Percentiles rank a stretch among this genome's conserved stretches.
These are phyloP conservation scores for Pocillopora grandis DNA, from an alignment of 92 coral and sea anemone genomes.

Conservation along the genomic window DNA sequence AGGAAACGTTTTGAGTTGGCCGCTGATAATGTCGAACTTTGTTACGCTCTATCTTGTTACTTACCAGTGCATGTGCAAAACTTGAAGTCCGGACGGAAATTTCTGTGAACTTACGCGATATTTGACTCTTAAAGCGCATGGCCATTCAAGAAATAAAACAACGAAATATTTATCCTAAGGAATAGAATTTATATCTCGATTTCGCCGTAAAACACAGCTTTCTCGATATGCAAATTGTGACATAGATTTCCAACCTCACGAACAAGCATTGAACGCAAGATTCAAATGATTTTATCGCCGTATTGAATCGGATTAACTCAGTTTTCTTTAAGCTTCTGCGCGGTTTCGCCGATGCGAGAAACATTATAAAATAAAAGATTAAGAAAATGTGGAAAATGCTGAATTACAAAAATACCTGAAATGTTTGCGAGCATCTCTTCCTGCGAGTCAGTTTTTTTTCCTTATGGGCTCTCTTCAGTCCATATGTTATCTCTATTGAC, in stretches of 20 bases:
- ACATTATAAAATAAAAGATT: background rate
- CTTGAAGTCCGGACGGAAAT: slow-evolving; percentile 2
- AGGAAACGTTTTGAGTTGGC: background rate
- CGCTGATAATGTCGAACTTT: slow-evolving; percentile 6
- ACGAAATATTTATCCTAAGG: background rate
- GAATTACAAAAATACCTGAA: slow-evolving; percentile 45
- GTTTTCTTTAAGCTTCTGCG: background rate
- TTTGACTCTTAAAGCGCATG: background rate
- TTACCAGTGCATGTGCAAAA: slow-evolving; percentile 23
- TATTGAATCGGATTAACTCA: background rate
- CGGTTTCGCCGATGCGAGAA: background rate
- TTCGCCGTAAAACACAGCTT: slow-evolving; percentile 44
- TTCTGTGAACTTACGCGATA: background rate
- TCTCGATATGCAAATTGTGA: slow-evolving; percentile 43
- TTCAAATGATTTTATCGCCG: slow-evolving; percentile 28
- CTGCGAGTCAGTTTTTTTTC: slow-evolving; percentile 23
- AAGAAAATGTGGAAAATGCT: slow-evolving; percentile 10
- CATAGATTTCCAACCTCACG: slow-evolving; percentile 44
- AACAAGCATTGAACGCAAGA: slow-evolving; percentile 4
- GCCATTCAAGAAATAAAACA: background rate
- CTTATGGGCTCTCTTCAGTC: slow-evolving; percentile 45
- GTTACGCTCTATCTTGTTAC: slow-evolving; percentile 15
- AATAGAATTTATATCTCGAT: background rate
- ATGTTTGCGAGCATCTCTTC: slow-evolving; percentile 50
- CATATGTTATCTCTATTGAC: slow-evolving; percentile 58